Evolutionary conservation across 2,888 invertebrate genomes (phyloP).

Genomic region (Drosophila nr. medialis): DNA sequence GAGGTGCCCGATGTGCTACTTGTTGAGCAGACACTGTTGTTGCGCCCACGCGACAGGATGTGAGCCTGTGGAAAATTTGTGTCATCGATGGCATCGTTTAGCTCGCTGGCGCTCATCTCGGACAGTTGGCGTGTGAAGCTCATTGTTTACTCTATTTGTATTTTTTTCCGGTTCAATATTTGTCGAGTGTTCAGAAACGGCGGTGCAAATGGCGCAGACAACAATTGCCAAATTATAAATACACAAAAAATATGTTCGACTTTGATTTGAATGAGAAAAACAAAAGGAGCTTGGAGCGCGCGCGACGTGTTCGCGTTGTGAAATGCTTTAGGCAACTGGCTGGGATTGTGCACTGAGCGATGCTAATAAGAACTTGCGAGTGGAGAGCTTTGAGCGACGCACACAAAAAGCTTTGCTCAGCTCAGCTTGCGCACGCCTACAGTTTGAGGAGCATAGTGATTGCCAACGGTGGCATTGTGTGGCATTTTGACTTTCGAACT

Average conservation of each 20-base stretch:
- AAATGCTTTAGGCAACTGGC: conserved; percentile 54
- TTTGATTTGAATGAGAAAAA: conserved; percentile 22
- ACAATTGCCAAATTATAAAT: conserved; percentile 30
- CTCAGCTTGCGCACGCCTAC: conserved; percentile 45
- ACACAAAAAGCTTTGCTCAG: conserved; percentile 31
- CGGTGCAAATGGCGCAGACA: conserved; percentile 14
- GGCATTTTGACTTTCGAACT: conserved; percentile 46
- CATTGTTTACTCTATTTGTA: conserved; percentile 45
- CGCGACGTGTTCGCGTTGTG: conserved; percentile 45
- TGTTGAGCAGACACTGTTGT: conserved; percentile 84
- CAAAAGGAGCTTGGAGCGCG: background rate
- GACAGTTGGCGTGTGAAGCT: conserved; percentile 83
- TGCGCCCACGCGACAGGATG: conserved; percentile 83
- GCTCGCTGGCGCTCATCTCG: conserved; percentile 84
- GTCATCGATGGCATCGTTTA: conserved; percentile 85
- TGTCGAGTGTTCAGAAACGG: conserved; percentile 8
- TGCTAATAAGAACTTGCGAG: conserved; percentile 68
- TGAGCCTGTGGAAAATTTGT: conserved; percentile 85
- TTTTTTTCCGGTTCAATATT: conserved; percentile 15
- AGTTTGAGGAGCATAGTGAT: conserved; percentile 40
- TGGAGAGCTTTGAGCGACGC: conserved; percentile 60
- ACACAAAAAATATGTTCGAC: conserved; percentile 45
- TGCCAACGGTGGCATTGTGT: conserved; percentile 31
- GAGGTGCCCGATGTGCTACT: conserved; percentile 80
- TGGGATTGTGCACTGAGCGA: conserved; percentile 29